Evolutionary conservation across 1,140 invertebrate species (phyloP), one percentile per base, ranked within the genome.

Genomic region (Thereuonema tuberculata): DNA sequence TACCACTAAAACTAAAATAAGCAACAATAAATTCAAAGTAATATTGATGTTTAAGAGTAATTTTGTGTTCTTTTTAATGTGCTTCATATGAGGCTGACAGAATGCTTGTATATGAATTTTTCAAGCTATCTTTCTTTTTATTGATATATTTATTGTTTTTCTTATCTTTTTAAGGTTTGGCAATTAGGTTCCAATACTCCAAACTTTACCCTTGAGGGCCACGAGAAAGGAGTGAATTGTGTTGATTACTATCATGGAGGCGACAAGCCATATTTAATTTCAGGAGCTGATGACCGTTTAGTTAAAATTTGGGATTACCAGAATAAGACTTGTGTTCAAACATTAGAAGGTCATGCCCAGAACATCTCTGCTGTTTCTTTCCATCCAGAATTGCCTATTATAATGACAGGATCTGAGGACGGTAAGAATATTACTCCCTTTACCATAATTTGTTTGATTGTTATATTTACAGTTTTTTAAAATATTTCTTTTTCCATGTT

Each of bases 281-380:
- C 96, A 58, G 97, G 96, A 20, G 95, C 95, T 50, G 97, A 99
- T 74, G 97, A 99, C 73, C 82, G 89, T 48, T 78, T 92, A 1
- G 93, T 98, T 0, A 99, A 98, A 76, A 98, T 99, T 64, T 99
- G 97, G 97, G 97, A 99, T 72, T 99, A 99, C 73, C 89, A 98
- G 72, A 99, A 98, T 73, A 99, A 99, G 76, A 98, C 93, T 0
- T 99, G 96, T 75, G 96, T 99, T 0, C 95, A 99, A 71, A 99
- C 95, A 0, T 74, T 99, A 23, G 94, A 98, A 74, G 95, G 87
- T 9, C 97, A 99, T 76, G 86, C 89, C 0, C 90, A 98, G 67
- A 99, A 99, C 72, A 91, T 99, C 55, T 89, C 93, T 0, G 80
- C 83, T 81, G 81, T 82, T 14, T 70, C 72, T 60, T 99, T 99